phyloP scores from a whole-genome alignment of 2,113 vertebrate genomes.

The Oreamnos americanus region DNA sequence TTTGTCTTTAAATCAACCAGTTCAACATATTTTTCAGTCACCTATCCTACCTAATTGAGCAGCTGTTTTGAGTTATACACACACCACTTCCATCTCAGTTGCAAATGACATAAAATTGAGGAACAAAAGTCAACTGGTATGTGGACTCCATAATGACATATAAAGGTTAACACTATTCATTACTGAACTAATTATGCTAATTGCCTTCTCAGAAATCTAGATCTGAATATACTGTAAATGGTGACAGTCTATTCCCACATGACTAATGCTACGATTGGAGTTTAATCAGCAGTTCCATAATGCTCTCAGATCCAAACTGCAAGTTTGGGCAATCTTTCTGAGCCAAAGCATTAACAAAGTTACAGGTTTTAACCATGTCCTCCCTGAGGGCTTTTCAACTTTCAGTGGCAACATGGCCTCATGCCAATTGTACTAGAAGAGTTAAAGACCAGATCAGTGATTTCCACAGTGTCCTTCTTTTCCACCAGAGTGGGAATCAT shows the following conservation, averaged over 20 bases:
- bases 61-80: neutral
- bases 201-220: slow-evolving; percentile 41
- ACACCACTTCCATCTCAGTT: neutral
- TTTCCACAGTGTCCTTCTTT: neutral
- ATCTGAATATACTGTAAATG: neutral
- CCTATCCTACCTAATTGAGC: neutral
- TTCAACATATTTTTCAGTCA: neutral
- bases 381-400: neutral
- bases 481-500: neutral
- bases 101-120: slow-evolving; percentile 36
- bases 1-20: neutral
- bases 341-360: neutral
- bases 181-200: slow-evolving; percentile 45
- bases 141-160: slow-evolving; percentile 15
- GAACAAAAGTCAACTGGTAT: neutral
- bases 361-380: neutral
- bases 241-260: neutral
- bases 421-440: neutral
- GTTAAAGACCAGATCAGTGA: neutral
- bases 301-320: slow-evolving; percentile 3
- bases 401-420: neutral
- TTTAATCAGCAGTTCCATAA: slow-evolving; percentile 17
- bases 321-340: slow-evolving; percentile 2
- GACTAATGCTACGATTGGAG: neutral
- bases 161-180: slow-evolving; percentile 50